These are phyloP conservation scores for Amitus sp. DNA, from an alignment of 2,888 invertebrate genomes.

Conservation along the genomic window DNA sequence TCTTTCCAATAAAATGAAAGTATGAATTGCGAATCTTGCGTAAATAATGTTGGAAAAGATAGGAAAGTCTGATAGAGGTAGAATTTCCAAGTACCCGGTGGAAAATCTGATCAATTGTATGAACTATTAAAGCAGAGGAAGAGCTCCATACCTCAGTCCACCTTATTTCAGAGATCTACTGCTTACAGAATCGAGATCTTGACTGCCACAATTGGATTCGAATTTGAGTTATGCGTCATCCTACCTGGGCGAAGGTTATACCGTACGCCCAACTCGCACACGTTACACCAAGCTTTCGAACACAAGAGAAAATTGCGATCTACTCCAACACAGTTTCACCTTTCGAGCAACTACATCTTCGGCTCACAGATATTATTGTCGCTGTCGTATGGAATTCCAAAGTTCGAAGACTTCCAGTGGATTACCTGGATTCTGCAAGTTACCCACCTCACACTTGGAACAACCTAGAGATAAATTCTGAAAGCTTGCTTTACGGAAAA, in stretches of 20 bases:
- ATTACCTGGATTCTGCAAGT: slow-evolving; percentile 32
- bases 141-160: slow-evolving; percentile 12
- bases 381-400: slow-evolving; percentile 24
- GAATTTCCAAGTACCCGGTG: slow-evolving; percentile 8
- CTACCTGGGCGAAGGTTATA: slow-evolving; percentile 10
- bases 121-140: slow-evolving; percentile 34
- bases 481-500: slow-evolving; percentile 12
- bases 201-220: slow-evolving; percentile 44
- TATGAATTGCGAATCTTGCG: too few relatives aligned
- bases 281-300: slow-evolving; percentile 17
- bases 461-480: slow-evolving; percentile 9
- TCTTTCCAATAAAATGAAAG: too few relatives aligned
- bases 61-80: slow-evolving; percentile 4
- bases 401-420: slow-evolving; percentile 25
- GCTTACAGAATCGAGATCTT: slow-evolving; percentile 33
- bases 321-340: slow-evolving; percentile 7
- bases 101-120: slow-evolving; percentile 28
- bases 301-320: slow-evolving; percentile 19
- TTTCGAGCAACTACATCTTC: slow-evolving; percentile 5
- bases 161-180: slow-evolving; percentile 35
- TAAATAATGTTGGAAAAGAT: neutral
- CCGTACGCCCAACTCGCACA: slow-evolving; percentile 16
- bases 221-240: slow-evolving; percentile 41
- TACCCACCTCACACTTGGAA: slow-evolving; percentile 18
- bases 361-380: slow-evolving; percentile 34